These are phyloP conservation scores for Solenopsis invicta DNA, from an alignment of 1,140 invertebrate species.

Conservation along the genomic window DNA sequence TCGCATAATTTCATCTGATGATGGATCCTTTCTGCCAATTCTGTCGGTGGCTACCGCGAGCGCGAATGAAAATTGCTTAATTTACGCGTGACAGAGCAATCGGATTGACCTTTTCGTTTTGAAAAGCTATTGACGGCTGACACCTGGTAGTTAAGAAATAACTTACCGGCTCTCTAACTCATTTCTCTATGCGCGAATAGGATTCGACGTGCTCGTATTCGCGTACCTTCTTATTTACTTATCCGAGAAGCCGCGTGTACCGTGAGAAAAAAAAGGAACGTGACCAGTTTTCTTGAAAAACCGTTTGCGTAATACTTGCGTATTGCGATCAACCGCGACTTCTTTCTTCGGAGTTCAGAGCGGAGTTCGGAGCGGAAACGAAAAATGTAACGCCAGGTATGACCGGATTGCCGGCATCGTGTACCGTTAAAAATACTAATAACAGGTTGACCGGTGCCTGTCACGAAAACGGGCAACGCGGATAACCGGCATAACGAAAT, in stretches of 20 bases:
- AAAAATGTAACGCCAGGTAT: conserved; percentile 33
- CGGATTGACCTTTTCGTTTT: conserved; percentile 32
- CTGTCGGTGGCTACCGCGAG: neutral
- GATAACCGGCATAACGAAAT: conserved; percentile 58
- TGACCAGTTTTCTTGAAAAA: conserved; percentile 55
- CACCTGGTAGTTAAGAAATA: neutral
- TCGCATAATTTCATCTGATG: neutral
- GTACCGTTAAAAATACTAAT: conserved; percentile 69
- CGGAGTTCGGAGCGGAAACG: conserved; percentile 32
- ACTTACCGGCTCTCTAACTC: neutral
- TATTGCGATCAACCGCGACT: conserved; percentile 10
- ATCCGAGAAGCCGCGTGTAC: neutral
- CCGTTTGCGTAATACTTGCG: neutral
- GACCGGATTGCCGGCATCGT: conserved; percentile 53
- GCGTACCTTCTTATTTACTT: conserved; percentile 29
- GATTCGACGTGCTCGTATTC: neutral
- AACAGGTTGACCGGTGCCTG: conserved; percentile 50
- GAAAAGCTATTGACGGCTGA: conserved; percentile 3
- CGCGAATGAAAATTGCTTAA: conserved; percentile 28
- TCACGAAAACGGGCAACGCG: conserved; percentile 36
- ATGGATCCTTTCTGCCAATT: neutral
- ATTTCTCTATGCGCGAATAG: neutral
- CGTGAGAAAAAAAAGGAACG: conserved; percentile 32
- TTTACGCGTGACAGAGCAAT: conserved; percentile 26
- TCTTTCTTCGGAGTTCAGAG: neutral